Base-by-base conservation (phyloP, 2,888 invertebrate species). In the Drosophila birchii region DNA sequence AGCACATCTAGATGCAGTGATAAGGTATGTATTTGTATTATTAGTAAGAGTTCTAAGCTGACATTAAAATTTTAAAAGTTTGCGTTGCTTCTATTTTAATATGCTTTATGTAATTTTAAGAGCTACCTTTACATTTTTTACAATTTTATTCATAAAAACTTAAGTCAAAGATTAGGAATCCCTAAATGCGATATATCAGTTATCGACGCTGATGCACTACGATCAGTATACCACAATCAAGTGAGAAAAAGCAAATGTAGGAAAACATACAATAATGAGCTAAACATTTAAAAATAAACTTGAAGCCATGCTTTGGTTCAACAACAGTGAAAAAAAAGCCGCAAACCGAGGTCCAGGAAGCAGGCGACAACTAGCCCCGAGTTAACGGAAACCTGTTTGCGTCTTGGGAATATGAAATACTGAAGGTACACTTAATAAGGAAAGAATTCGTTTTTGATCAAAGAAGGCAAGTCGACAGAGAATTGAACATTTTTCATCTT, bases 231-330 rank as follows among this genome's bases (percentile, higher is more conserved):
- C 23, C n/a, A n/a, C 18, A 20, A n/a, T 8, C 12, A 34, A 43
- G 12, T 12, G n/a, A 56, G 8, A 41, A 32, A n/a, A 36, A 29
- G 12, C 14, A 2, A 36, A 41, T 38, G 45, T 18, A 14, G 11
- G 32, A 36, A 47, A 49, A 53, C 62, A 60, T 2, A 59, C 51
- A 23, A 69, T 83, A 86, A 86, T 83, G 75, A 78, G 86, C 71
- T 70, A 73, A 78, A 70, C 55, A 72, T 61, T 81, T 64, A 70
- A 74, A 78, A 78, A 79, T 79, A 83, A 74, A 76, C 76, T n/a
- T 47, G 44, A 60, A 16, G 29, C 36, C 55, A 12, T 32, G 43
- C 36, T 38, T 12, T 16, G 67, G 70, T n/a, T n/a, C n/a, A n/a
- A n/a, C n/a, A 58, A 57, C n/a, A n/a, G n/a, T n/a, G n/a, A 32